phyloP scores from a whole-genome alignment of 2,797 vertebrate species.

The Adelosebastes latens region DNA sequence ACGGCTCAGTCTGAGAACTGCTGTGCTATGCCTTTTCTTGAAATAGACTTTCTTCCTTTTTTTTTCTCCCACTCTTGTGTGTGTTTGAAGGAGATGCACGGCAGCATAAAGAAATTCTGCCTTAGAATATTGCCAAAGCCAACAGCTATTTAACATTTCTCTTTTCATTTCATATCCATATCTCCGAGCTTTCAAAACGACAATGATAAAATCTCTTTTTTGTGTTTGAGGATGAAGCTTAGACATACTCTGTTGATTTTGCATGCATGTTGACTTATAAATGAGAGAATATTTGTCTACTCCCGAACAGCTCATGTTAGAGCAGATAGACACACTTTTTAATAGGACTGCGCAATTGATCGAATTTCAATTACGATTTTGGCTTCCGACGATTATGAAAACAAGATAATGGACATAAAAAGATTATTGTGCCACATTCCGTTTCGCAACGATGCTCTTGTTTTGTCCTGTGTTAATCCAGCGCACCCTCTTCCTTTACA shows the following conservation, averaged over 20 bases:
- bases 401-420: too few relatives aligned
- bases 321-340: background rate
- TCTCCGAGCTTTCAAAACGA: background rate
- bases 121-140: constrained; percentile 24
- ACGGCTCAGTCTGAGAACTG: constrained; percentile 21
- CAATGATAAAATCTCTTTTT: background rate
- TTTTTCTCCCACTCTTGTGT: background rate
- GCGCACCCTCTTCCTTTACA: too few relatives aligned
- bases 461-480: too few relatives aligned
- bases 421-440: too few relatives aligned
- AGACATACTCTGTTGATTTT: background rate
- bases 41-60: constrained; percentile 2
- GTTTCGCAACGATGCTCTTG: too few relatives aligned
- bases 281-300: background rate
- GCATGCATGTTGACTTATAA: background rate
- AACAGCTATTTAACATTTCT: constrained; percentile 10
- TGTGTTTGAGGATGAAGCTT: background rate
- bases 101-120: constrained; percentile 24
- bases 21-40: constrained; percentile 21
- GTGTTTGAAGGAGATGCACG: constrained; percentile 24
- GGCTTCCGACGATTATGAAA: too few relatives aligned
- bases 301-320: accelerated
- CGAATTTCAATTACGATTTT: too few relatives aligned
- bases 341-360: background rate
- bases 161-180: background rate